These are phyloP conservation scores for Philotrypesis tridentata DNA, from an alignment of 1,140 invertebrate genomes.

Conservation along the genomic window DNA sequence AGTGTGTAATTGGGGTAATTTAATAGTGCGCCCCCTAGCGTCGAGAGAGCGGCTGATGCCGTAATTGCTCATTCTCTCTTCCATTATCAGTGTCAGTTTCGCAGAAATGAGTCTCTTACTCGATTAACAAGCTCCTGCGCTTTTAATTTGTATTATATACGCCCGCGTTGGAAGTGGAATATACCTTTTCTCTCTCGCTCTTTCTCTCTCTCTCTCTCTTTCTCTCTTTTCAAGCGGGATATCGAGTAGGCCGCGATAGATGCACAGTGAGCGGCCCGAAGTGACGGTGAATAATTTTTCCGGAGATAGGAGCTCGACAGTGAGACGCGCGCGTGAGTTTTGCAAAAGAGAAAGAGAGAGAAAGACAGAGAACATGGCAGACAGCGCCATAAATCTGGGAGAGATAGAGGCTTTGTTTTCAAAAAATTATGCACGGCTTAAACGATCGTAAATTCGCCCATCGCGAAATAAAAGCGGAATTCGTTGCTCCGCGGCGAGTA, in stretches of 20 bases:
- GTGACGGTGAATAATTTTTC: not conserved
- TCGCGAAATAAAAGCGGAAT: no score
- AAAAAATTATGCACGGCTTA: not conserved
- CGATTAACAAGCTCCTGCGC: conserved; percentile 1
- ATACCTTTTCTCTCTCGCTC: no score
- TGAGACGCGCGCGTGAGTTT: not conserved
- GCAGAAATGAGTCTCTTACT: conserved; percentile 18
- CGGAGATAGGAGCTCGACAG: not conserved
- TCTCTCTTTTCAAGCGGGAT: not conserved
- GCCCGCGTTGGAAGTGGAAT: not conserved
- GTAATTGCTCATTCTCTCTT: conserved; percentile 34
- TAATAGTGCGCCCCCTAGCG: conserved; percentile 4
- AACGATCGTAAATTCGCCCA: not conserved
- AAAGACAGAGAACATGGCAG: no score
- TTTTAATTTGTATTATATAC: conserved; percentile 2
- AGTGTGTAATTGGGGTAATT: conserved; percentile 29
- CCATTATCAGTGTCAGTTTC: conserved; percentile 34
- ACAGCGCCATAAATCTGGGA: not conserved
- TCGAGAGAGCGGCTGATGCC: conserved; percentile 2
- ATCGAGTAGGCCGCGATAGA: not conserved
- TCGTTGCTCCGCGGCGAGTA: no score
- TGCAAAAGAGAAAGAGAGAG: no score
- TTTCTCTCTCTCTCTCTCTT: no score
- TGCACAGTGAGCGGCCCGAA: no score
- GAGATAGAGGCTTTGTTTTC: not conserved